A percentile compares a stretch with the other conserved stretches of the same genome.
These are phyloP conservation scores for Phylloscopus trochiloides DNA, from an alignment of 2,113 vertebrate genomes.

Conservation along the genomic window DNA sequence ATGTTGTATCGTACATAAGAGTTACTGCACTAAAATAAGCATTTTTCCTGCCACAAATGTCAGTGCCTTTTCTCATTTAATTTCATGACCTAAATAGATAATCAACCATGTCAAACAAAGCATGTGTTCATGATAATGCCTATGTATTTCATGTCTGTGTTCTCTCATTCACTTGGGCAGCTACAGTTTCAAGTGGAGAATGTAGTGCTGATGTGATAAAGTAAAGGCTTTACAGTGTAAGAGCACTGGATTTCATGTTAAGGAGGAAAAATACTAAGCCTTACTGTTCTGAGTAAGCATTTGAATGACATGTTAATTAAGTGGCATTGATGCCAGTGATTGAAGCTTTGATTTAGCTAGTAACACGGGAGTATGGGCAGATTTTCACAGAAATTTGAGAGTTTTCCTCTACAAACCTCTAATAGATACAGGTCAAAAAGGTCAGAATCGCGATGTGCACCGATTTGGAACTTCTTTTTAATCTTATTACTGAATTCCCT, in stretches of 20 bases:
- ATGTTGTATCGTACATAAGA: not conserved
- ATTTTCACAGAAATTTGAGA: conserved; percentile 62
- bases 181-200: conserved; percentile 73
- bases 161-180: conserved; percentile 61
- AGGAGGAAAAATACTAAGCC: conserved; percentile 72
- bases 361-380: conserved; percentile 59
- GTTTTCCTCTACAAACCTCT: conserved; percentile 44
- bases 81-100: conserved; percentile 65
- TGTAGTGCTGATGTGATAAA: conserved; percentile 71
- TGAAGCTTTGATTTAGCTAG: conserved; percentile 70
- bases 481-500: conserved; percentile 10
- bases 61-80: conserved; percentile 47
- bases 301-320: conserved; percentile 79
- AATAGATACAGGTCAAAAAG: conserved; percentile 11
- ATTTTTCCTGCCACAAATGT: conserved; percentile 21
- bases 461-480: not conserved
- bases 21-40: not conserved
- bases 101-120: conserved; percentile 54
- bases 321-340: conserved; percentile 69
- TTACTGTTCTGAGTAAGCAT: conserved; percentile 74
- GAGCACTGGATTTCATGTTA: conserved; percentile 68
- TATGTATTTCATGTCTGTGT: conserved; percentile 57
- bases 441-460: not conserved
- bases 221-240: conserved; percentile 68
- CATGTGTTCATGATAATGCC: conserved; percentile 57